Evolutionary conservation across 2,888 invertebrate genomes (phyloP), one percentile per base, ranked within the genome.

Genomic region (Cerastis rubricosa): DNA sequence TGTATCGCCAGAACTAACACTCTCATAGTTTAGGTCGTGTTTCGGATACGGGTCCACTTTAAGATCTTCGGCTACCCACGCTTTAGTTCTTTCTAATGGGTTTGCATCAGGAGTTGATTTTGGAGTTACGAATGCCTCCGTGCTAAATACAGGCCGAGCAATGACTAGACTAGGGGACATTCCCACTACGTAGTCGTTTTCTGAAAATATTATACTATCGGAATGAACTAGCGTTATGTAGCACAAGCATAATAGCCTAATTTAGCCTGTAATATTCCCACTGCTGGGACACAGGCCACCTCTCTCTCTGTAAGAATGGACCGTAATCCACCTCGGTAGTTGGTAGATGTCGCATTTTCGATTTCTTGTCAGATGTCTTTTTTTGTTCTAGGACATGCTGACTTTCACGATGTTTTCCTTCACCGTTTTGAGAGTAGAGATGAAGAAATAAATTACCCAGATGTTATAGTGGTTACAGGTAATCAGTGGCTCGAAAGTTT

Each of bases 1-100:
- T n/a, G 90, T 90, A 61, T 91, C 89, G 5, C 86, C 88, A 65
- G 91, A 90, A 80, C 88, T 91, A 61, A 76, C 73, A 54, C 88
- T 84, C 43, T 88, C 87, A 59, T 80, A 80, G 43, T 84, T 81
- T 7, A 79, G 22, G 43, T 90, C 87, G 9, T 89, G 85, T 40
- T 89, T 76, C 11, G 87, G 83, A 85, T 88, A 91, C 17, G 88
- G 78, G 5, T 87, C 86, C 8, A 86, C 76, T 72, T 91, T 90
- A 4, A 90, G 81, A 63, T 94, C 93, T 45, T 90, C 91, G 69
- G 93, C 90, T 14, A 93, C 83, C 94, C 94, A 94, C 35, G 91
- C 91, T 83, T 92, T 89, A n/a, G 92, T 92, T 80, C 93, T 89
- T 81, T 92, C 90, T 17, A 92, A 74, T 67, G 89, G 89, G 4